phyloP scores from a whole-genome alignment of 2,888 invertebrate species.

The Agapostemon virescens region DNA sequence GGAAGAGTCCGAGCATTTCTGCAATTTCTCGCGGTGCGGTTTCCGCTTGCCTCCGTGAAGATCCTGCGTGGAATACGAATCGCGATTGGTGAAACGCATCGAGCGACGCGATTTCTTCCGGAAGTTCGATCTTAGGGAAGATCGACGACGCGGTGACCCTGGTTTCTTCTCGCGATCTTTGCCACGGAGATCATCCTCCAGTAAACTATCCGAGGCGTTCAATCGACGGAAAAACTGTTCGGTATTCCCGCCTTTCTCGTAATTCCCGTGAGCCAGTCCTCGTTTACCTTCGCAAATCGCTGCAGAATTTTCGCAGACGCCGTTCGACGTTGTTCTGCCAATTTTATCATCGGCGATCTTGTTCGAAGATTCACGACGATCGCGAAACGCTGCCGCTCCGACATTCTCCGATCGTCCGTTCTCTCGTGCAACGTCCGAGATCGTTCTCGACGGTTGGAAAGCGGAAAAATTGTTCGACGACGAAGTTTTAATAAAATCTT shows the following conservation, averaged over 20 bases:
- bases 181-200: not conserved
- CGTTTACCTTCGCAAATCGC: not conserved
- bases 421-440: not conserved
- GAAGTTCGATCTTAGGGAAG: not conserved
- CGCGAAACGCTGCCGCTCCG: not conserved
- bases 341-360: not conserved
- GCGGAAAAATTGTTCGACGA: not conserved
- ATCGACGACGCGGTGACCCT: not conserved
- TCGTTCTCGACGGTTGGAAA: not conserved
- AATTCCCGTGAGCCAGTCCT: not conserved
- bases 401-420: not conserved
- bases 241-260: not conserved
- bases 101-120: not conserved
- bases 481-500: not conserved
- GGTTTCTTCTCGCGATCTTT: not conserved
- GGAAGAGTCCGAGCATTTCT: not conserved
- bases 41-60: not conserved
- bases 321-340: not conserved
- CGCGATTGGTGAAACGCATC: not conserved
- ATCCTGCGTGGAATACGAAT: not conserved
- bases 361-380: not conserved
- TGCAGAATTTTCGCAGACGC: not conserved
- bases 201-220: not conserved
- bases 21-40: not conserved
- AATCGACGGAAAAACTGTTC: not conserved